A percentile compares a stretch with the other conserved stretches of the same genome.
Evolutionary conservation across 2,797 vertebrate genomes (phyloP).

Genomic region (Eleutherodactylus coqui): DNA sequence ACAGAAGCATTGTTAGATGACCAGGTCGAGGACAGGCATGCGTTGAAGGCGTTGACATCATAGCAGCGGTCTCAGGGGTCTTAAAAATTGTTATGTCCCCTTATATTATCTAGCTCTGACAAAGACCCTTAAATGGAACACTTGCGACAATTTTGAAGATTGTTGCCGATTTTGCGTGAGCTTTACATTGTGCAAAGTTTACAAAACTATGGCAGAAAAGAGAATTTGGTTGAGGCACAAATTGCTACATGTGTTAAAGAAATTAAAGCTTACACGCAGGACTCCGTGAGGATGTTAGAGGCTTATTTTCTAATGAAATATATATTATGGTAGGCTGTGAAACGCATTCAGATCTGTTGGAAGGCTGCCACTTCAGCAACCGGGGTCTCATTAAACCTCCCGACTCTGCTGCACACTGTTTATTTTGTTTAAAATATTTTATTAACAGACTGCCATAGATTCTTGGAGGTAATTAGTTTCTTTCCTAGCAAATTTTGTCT

Average conservation of each 20-base stretch:
- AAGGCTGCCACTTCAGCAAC: conserved; percentile 44
- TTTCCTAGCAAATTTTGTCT: neutral
- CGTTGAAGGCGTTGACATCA: too few relatives aligned
- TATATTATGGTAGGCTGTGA: conserved; percentile 52
- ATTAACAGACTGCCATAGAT: conserved; percentile 43
- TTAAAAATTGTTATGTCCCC: too few relatives aligned
- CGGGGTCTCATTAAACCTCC: conserved; percentile 43
- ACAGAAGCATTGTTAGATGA: too few relatives aligned
- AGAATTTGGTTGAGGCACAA: neutral
- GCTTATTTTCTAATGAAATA: conserved; percentile 47
- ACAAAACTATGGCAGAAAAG: neutral
- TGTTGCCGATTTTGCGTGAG: neutral
- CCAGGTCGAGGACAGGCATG: too few relatives aligned
- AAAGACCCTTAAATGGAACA: too few relatives aligned
- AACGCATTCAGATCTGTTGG: conserved; percentile 54
- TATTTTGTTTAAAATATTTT: conserved; percentile 56
- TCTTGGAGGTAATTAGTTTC: conserved; percentile 38
- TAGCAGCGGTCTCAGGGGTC: too few relatives aligned
- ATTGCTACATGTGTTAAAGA: conserved; percentile 39
- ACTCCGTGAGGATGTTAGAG: conserved; percentile 38
- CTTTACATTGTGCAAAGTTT: neutral
- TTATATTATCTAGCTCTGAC: too few relatives aligned
- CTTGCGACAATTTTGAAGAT: too few relatives aligned
- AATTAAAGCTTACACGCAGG: conserved; percentile 12
- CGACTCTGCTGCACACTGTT: conserved; percentile 34